Conservation (phyloP, 2,113 vertebrate genomes). For the Forbesichthys agassizii region DNA sequence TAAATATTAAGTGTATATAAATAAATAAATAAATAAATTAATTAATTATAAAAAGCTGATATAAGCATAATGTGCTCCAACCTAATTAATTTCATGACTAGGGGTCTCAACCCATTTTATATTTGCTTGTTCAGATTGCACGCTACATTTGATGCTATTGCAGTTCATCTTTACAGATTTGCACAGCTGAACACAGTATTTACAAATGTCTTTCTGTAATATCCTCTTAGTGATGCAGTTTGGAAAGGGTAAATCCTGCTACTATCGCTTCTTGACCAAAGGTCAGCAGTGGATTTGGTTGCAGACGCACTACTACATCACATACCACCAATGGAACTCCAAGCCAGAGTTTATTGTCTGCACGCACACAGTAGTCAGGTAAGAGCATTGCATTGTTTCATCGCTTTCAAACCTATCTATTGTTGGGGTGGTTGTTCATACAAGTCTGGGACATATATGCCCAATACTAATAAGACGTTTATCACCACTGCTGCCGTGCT, state of each 20-base stretch:
- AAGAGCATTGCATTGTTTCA: slow-evolving; percentile 23
- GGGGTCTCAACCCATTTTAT: too few species aligned
- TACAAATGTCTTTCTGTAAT: not conserved
- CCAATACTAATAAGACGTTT: too few species aligned
- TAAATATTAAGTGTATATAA: too few species aligned
- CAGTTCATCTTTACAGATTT: too few species aligned
- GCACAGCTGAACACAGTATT: not conserved
- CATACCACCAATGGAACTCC: slow-evolving; percentile 93
- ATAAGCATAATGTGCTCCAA: too few species aligned
- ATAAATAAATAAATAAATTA: too few species aligned
- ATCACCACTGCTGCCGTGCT: too few species aligned
- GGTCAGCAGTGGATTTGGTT: slow-evolving; percentile 89
- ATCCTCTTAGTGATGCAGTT: slow-evolving; percentile 82
- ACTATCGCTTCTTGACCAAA: slow-evolving; percentile 89
- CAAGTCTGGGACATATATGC: too few species aligned
- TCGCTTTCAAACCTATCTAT: not conserved
- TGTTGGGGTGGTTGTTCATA: not conserved
- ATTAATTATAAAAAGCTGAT: too few species aligned
- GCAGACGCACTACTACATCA: slow-evolving; percentile 88
- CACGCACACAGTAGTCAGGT: slow-evolving; percentile 87
- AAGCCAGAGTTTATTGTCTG: slow-evolving; percentile 89
- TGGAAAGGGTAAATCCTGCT: slow-evolving; percentile 89
- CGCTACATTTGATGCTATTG: too few species aligned
- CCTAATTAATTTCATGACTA: too few species aligned
- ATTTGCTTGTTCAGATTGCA: too few species aligned